phyloP scores from a whole-genome alignment of 2,797 vertebrate genomes.

The Xiphophorus birchmanni region DNA sequence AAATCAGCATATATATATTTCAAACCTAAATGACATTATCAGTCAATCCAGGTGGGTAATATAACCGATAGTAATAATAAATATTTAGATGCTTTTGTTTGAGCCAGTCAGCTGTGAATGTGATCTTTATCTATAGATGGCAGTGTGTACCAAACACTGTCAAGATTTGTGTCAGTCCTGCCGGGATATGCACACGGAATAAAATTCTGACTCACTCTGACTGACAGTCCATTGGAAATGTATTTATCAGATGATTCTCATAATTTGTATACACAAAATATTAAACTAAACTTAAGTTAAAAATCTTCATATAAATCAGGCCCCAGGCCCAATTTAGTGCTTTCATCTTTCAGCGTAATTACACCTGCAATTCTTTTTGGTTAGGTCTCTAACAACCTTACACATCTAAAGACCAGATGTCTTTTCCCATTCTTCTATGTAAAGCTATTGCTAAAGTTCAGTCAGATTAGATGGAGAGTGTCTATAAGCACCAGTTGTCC shows the following conservation, averaged over 20 bases:
- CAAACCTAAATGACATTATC: background rate
- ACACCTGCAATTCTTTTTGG: too few relatives aligned
- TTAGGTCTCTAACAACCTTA: too few relatives aligned
- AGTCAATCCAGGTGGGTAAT: background rate
- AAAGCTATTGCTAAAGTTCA: background rate
- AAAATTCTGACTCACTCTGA: slow-evolving; percentile 38
- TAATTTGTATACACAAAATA: background rate
- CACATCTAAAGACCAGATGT: background rate
- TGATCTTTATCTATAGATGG: slow-evolving; percentile 65
- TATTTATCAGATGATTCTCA: background rate
- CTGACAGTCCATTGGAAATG: background rate
- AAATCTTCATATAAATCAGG: background rate
- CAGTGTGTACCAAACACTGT: slow-evolving; percentile 68
- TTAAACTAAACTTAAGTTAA: background rate
- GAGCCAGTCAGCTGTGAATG: slow-evolving; percentile 20
- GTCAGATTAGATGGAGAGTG: background rate
- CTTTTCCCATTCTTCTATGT: background rate
- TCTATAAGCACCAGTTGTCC: background rate
- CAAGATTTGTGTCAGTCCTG: slow-evolving; percentile 31
- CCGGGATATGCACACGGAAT: slow-evolving; percentile 9
- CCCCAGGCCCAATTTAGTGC: background rate
- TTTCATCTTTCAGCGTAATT: background rate
- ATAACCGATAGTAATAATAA: background rate
- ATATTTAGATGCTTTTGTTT: background rate
- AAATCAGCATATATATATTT: background rate